Conservation (phyloP, 2,113 vertebrate species). For the Prionailurus bengalensis region DNA sequence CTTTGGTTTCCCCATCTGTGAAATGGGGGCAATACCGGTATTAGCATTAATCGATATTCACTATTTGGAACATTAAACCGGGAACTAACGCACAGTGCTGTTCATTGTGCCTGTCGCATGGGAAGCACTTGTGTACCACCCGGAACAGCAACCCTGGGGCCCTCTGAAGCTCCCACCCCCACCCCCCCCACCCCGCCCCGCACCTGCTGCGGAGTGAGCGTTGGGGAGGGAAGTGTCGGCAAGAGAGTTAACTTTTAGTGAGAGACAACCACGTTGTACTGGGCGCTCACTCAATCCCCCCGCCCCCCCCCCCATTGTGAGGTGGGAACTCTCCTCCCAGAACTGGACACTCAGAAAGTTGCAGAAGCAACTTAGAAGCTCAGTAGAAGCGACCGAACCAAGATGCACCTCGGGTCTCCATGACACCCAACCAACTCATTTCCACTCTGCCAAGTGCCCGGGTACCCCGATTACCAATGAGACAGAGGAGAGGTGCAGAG, state of each 20-base stretch:
- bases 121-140: neutral
- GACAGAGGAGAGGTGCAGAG: neutral
- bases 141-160: no score
- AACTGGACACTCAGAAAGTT: neutral
- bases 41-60: neutral
- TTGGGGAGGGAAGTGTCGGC: fast-evolving
- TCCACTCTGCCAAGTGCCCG: neutral
- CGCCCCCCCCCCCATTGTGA: fast-evolving
- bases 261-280: neutral
- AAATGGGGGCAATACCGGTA: neutral
- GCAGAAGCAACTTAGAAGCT: no score
- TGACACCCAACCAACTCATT: neutral
- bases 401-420: neutral
- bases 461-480: neutral
- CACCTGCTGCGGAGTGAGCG: fast-evolving
- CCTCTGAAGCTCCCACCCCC: fast-evolving
- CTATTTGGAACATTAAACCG: neutral
- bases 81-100: neutral
- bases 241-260: neutral
- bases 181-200: no score
- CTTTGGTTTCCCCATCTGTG: neutral
- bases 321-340: neutral
- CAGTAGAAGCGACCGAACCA: neutral
- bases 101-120: fast-evolving
- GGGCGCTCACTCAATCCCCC: neutral